Evolutionary conservation across 2,888 invertebrate species (phyloP).

Genomic region (Spialia ferax): DNA sequence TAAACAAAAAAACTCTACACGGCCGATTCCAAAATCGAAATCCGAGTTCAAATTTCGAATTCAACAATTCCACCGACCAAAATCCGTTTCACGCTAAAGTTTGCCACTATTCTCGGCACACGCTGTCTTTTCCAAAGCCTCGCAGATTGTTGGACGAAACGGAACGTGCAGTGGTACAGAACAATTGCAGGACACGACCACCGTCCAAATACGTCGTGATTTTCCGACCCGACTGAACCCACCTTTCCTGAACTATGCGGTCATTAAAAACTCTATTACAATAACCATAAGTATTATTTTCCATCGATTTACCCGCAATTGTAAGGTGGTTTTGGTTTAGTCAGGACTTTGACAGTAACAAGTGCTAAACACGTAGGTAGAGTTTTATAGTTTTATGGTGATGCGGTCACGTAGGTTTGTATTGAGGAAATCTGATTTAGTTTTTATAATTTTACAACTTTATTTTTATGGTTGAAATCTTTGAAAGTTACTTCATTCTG

Average conservation of each 20-base stretch:
- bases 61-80: slow-evolving; percentile 24
- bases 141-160: slow-evolving; percentile 31
- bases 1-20: neutral
- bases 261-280: neutral
- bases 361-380: slow-evolving; percentile 62
- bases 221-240: slow-evolving; percentile 26
- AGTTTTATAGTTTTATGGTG: slow-evolving; percentile 61
- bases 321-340: neutral
- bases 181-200: slow-evolving; percentile 33
- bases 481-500: too few relatives aligned
- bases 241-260: neutral
- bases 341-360: slow-evolving; percentile 48
- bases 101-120: slow-evolving; percentile 31
- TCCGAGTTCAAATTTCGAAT: slow-evolving; percentile 9
- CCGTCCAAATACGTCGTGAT: slow-evolving; percentile 24
- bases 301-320: neutral
- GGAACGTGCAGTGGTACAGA: slow-evolving; percentile 31
- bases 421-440: slow-evolving; percentile 61
- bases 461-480: too few relatives aligned
- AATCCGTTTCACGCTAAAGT: slow-evolving; percentile 35
- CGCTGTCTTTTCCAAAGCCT: slow-evolving; percentile 37
- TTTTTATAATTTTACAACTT: slow-evolving; percentile 24
- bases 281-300: neutral
- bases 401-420: slow-evolving; percentile 66
- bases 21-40: neutral